phyloP scores from a whole-genome alignment of 2,888 invertebrate species.

The Rhogogaster chlorosoma region DNA sequence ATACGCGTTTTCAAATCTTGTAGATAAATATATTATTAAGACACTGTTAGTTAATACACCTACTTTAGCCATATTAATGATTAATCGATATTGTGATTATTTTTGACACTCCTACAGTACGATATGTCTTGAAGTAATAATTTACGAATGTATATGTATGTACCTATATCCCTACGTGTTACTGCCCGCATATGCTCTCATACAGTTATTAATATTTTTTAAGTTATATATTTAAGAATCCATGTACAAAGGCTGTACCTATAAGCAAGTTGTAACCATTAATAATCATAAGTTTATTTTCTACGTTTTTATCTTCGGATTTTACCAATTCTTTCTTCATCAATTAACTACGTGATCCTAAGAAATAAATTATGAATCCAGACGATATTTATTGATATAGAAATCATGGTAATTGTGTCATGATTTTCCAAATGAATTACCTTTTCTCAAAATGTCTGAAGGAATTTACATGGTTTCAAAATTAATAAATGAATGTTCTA shows the following conservation, averaged over 20 bases:
- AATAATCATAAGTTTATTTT: constrained; percentile 65
- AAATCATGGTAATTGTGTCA: not conserved
- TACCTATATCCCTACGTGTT: not conserved
- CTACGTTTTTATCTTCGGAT: constrained; percentile 14
- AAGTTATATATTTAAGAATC: not conserved
- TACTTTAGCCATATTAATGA: constrained; percentile 72
- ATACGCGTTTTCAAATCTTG: constrained; percentile 56
- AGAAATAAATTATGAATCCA: not conserved
- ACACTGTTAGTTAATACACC: constrained; percentile 2
- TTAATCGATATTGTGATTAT: constrained; percentile 59
- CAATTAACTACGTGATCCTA: not conserved
- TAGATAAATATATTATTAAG: constrained; percentile 41
- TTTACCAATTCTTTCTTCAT: not conserved
- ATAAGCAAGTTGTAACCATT: constrained; percentile 63
- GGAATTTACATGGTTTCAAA: too few relatives aligned
- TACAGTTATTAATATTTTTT: constrained; percentile 10
- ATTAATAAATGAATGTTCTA: too few relatives aligned
- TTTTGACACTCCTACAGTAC: not conserved
- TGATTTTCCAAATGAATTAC: not conserved
- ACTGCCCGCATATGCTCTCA: constrained; percentile 50
- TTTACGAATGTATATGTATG: not conserved
- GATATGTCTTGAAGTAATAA: not conserved
- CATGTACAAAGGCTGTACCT: constrained; percentile 59
- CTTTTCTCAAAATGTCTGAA: too few relatives aligned
- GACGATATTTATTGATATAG: not conserved